phyloP scores from a whole-genome alignment of 2,888 invertebrate genomes.

The Caprella mutica region DNA sequence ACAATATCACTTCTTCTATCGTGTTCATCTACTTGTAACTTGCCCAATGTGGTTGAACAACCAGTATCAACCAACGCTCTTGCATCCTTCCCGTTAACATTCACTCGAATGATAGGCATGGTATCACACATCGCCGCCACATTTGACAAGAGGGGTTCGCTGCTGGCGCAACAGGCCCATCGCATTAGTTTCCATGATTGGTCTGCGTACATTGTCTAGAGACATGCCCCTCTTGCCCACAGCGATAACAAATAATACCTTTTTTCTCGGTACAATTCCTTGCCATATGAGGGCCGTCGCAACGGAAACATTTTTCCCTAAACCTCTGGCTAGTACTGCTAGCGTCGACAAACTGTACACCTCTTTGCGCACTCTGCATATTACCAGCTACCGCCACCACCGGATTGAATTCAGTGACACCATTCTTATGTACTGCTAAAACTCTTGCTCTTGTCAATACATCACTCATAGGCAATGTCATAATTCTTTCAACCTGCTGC shows the following conservation, averaged over 20 bases:
- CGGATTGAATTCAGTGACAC: background rate
- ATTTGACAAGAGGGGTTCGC: no score
- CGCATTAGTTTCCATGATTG: background rate
- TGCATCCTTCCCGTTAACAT: background rate
- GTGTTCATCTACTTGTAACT: background rate
- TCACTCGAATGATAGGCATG: background rate
- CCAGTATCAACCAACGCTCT: constrained; percentile 6
- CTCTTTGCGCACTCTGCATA: no score
- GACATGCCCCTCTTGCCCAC: background rate
- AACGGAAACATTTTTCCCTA: background rate
- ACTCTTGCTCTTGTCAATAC: background rate
- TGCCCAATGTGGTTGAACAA: constrained; percentile 1
- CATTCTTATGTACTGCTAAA: background rate
- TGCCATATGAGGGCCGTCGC: background rate
- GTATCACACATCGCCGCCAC: background rate
- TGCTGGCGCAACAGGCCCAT: background rate
- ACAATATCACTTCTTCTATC: background rate
- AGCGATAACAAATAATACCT: background rate
- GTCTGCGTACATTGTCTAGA: background rate
- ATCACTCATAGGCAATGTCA: background rate
- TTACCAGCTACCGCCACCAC: background rate
- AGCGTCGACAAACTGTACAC: no score
- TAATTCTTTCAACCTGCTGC: background rate
- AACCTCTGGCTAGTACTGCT: background rate
- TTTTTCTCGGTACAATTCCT: background rate